These are phyloP conservation scores for Spilogale gracilis DNA, from an alignment of 2,113 vertebrate genomes.

Conservation along the genomic window DNA sequence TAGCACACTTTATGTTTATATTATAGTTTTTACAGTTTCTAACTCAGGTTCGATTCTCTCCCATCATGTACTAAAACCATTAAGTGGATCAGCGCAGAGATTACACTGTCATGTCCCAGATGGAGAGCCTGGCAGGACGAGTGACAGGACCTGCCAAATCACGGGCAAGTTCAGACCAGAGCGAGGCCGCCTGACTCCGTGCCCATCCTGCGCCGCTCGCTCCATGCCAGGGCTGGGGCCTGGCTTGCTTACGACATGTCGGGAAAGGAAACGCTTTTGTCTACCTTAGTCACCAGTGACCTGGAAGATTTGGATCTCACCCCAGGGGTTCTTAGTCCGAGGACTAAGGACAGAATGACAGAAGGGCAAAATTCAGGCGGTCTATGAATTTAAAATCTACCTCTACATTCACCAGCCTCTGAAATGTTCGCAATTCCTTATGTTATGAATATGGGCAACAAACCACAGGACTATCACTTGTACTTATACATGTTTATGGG, in stretches of 20 bases:
- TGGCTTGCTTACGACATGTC: fast-evolving
- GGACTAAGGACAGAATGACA: neutral
- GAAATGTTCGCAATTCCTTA: neutral
- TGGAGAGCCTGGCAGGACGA: neutral
- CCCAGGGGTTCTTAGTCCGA: neutral
- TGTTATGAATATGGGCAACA: neutral
- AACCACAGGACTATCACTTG: neutral
- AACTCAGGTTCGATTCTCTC: neutral
- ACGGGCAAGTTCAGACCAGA: neutral
- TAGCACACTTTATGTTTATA: neutral
- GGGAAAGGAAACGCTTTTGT: no score
- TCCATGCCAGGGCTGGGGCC: neutral
- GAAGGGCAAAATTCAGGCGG: neutral
- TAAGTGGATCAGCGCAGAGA: neutral
- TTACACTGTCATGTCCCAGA: neutral
- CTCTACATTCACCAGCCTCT: neutral
- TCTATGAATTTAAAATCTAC: neutral
- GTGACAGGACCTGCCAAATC: neutral
- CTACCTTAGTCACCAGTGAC: neutral
- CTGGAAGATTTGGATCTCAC: neutral
- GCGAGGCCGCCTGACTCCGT: fast-evolving
- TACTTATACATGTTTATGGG: neutral
- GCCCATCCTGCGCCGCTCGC: fast-evolving
- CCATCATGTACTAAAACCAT: neutral
- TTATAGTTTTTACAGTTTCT: neutral